Conservation (phyloP, 1,140 invertebrate species). For the Coenobita brevimanus region DNA sequence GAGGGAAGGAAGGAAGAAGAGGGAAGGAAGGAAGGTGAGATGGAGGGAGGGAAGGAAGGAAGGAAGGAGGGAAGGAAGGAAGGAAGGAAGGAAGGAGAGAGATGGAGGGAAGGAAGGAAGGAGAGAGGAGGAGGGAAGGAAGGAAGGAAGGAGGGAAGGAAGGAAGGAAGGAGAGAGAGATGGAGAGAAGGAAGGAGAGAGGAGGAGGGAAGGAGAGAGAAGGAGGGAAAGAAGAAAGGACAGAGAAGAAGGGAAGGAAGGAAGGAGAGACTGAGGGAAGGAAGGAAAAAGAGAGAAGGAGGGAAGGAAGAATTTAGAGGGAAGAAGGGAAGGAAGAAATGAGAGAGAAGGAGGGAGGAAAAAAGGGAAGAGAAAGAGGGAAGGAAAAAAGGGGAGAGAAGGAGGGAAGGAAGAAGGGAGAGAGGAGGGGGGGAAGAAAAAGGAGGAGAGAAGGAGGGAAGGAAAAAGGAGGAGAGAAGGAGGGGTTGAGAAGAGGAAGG, state of each 20-base stretch:
- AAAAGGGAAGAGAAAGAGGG: neutral
- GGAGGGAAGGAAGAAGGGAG: too few relatives aligned
- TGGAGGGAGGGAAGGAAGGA: neutral
- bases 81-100: neutral
- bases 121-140: neutral
- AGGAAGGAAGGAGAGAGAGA: neutral
- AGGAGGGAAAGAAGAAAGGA: too few relatives aligned
- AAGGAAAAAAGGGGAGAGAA: neutral
- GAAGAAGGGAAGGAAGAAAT: neutral
- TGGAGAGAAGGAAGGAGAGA: neutral
- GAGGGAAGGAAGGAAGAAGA: too few relatives aligned
- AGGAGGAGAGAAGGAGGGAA: too few relatives aligned
- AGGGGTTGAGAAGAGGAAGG: too few relatives aligned
- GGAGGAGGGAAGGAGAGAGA: slow-evolving; percentile 4
- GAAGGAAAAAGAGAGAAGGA: slow-evolving; percentile 6
- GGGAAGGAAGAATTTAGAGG: neutral
- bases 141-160: neutral
- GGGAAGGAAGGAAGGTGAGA: neutral
- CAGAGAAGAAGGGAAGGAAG: too few relatives aligned
- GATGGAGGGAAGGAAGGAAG: neutral
- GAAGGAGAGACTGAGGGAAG: too few relatives aligned
- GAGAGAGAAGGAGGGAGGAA: neutral
- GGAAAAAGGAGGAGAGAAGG: too few relatives aligned
- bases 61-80: neutral
- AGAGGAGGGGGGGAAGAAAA: too few relatives aligned